These are phyloP conservation scores for Goniozus legneri DNA, from an alignment of 1,140 invertebrate genomes.

Conservation along the genomic window DNA sequence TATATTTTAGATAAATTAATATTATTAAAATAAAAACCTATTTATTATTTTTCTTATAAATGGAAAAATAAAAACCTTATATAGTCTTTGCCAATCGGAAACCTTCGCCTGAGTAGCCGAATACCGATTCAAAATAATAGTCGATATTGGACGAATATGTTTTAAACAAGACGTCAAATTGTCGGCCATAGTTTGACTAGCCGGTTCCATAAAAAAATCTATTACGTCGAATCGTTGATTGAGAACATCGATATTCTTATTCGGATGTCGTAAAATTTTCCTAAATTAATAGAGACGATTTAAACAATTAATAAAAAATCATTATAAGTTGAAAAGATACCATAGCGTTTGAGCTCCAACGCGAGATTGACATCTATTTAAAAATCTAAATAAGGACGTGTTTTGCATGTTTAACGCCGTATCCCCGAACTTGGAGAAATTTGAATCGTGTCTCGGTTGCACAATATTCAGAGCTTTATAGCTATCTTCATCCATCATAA, in stretches of 20 bases:
- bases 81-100: constrained; percentile 65
- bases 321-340: constrained; percentile 33
- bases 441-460: constrained; percentile 68
- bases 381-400: constrained; percentile 68
- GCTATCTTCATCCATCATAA: constrained; percentile 70
- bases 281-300: constrained; percentile 29
- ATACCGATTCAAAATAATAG: constrained; percentile 30
- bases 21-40: no score
- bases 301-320: constrained; percentile 12
- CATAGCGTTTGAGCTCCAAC: constrained; percentile 57
- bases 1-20: neutral
- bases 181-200: constrained; percentile 58
- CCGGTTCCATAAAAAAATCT: constrained; percentile 58
- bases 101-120: constrained; percentile 58
- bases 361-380: constrained; percentile 68
- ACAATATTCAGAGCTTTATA: constrained; percentile 76
- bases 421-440: constrained; percentile 67
- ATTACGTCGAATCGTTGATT: constrained; percentile 61
- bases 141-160: constrained; percentile 57
- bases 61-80: constrained; percentile 49
- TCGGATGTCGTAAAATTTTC: constrained; percentile 61
- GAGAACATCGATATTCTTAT: constrained; percentile 55
- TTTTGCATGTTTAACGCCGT: constrained; percentile 62
- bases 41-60: no score
- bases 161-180: constrained; percentile 59